Conservation (phyloP, 37 sponge, comb jelly and placozoan genomes). For the Tethya wilhelma region DNA sequence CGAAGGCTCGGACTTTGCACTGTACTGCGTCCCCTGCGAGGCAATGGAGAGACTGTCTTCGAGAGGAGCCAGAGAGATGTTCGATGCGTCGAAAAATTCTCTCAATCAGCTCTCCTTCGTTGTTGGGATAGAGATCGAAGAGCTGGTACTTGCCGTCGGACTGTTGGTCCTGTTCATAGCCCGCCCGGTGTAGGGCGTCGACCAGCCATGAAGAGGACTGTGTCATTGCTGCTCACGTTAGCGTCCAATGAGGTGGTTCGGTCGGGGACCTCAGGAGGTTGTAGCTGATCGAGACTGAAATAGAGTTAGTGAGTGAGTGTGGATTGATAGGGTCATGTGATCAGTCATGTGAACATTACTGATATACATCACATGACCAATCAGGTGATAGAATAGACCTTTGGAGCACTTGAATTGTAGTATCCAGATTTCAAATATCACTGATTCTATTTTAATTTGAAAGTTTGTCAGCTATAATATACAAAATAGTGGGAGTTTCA, state of each 20-base stretch:
- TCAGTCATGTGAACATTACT: neutral
- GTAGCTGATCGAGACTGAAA: neutral
- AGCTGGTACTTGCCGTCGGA: neutral
- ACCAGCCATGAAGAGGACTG: conserved; percentile 47
- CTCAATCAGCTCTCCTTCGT: conserved; percentile 2
- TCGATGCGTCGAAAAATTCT: conserved; percentile 7
- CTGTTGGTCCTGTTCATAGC: neutral
- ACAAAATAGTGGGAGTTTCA: too few species aligned
- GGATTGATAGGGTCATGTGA: neutral
- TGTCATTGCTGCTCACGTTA: conserved; percentile 21
- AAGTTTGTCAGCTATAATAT: too few species aligned
- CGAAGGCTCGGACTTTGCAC: neutral
- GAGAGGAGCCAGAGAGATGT: neutral
- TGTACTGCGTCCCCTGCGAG: neutral
- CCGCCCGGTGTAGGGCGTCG: neutral
- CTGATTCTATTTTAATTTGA: too few species aligned
- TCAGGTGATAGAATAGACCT: neutral
- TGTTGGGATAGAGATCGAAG: neutral
- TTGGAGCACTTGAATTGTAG: too few species aligned
- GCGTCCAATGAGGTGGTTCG: conserved; percentile 35
- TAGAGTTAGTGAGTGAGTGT: neutral
- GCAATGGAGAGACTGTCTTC: neutral
- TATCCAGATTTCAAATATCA: too few species aligned
- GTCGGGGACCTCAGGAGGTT: conserved; percentile 22
- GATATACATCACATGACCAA: neutral